phyloP scores from a whole-genome alignment of 2,113 vertebrate genomes.

The Phoenicopterus ruber region DNA sequence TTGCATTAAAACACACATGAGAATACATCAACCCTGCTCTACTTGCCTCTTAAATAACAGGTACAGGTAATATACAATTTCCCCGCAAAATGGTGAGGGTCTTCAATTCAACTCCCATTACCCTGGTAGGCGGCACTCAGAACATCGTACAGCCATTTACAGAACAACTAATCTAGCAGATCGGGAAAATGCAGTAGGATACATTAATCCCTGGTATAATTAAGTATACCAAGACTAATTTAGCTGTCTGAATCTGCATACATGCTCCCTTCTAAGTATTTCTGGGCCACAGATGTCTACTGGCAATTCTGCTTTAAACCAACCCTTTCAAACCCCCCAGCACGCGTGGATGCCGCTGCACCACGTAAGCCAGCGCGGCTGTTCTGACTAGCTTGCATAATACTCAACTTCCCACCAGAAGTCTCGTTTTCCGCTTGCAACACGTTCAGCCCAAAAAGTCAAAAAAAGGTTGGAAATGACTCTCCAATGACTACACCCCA shows the following conservation, averaged over 20 bases:
- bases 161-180: not conserved
- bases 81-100: not conserved
- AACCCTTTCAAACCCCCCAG: not conserved
- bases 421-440: not conserved
- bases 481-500: not conserved
- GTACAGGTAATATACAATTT: not conserved
- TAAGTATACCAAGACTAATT: not conserved
- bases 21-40: not conserved
- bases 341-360: not conserved
- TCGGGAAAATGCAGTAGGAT: not conserved
- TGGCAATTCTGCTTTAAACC: not conserved
- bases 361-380: not conserved
- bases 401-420: not conserved
- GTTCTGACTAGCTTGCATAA: not conserved
- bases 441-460: not conserved
- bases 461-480: not conserved
- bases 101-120: not conserved
- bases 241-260: not conserved
- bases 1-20: not conserved
- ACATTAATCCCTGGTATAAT: not conserved
- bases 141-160: accelerated
- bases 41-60: not conserved
- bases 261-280: not conserved
- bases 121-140: not conserved
- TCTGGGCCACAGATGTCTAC: not conserved